Conservation (phyloP, 2,113 vertebrate species). For the Macquaria australasica region DNA sequence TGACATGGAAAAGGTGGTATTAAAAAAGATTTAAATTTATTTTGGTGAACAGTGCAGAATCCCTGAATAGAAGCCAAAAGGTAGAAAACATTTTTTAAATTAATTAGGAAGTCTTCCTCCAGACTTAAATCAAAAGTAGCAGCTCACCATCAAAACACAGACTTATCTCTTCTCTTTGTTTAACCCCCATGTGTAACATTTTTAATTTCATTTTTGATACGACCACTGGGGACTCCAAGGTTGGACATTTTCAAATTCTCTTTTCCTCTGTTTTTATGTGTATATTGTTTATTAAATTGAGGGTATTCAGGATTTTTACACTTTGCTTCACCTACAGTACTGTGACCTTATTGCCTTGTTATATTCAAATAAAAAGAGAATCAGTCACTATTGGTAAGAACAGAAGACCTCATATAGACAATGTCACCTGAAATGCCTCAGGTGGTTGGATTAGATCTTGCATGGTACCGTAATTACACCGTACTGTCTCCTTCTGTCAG, state of each 20-base stretch:
- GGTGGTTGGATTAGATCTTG: neutral
- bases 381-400: neutral
- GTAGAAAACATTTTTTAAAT: neutral
- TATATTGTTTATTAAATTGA: too few species aligned
- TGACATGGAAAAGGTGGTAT: neutral
- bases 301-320: too few species aligned
- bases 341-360: neutral
- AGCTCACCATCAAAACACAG: too few species aligned
- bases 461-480: neutral
- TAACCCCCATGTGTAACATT: too few species aligned
- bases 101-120: neutral
- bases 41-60: too few species aligned
- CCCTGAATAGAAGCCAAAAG: neutral
- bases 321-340: too few species aligned
- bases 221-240: too few species aligned
- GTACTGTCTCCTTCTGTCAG: constrained; percentile 74
- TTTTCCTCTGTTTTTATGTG: too few species aligned
- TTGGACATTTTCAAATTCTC: too few species aligned
- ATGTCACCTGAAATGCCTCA: neutral
- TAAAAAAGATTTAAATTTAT: neutral
- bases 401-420: neutral
- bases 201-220: too few species aligned
- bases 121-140: neutral
- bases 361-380: neutral
- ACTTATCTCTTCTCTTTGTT: too few species aligned